phyloP scores from a whole-genome alignment of 2,888 invertebrate species.

The Caenorhabditis parvicauda region DNA sequence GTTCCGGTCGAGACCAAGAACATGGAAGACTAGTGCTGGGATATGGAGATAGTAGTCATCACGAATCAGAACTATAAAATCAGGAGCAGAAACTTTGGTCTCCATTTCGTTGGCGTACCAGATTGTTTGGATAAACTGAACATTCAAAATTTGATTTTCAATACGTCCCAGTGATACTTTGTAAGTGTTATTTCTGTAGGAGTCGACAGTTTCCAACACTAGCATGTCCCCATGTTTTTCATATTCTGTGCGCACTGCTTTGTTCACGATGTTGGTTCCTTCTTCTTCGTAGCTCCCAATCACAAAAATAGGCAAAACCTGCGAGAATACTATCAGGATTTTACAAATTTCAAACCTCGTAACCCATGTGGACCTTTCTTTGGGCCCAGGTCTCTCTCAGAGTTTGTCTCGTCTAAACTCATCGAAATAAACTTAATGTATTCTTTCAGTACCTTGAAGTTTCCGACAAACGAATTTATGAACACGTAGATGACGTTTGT shows the following conservation, averaged over 20 bases:
- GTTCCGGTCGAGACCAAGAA: conserved; percentile 6
- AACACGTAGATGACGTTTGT: no score
- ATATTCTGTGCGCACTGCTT: conserved; percentile 22
- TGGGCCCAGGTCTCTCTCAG: no score
- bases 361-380: no score
- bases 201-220: conserved; percentile 40
- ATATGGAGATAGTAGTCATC: conserved; percentile 56
- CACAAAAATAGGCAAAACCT: no score
- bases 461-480: no score
- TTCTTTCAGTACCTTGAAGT: no score
- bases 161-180: conserved; percentile 30
- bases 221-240: conserved; percentile 38
- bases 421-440: no score
- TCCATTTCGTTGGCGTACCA: conserved; percentile 21
- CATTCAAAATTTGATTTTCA: not conserved
- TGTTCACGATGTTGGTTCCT: no score
- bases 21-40: conserved; percentile 31
- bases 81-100: conserved; percentile 23
- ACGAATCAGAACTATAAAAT: conserved; percentile 52
- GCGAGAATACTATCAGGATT: no score
- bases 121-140: conserved; percentile 30
- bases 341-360: no score
- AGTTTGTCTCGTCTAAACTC: no score
- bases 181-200: conserved; percentile 51
- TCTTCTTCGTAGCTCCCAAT: no score